phyloP scores from a whole-genome alignment of 2,888 invertebrate species.

The Trichogramma evanescens region DNA sequence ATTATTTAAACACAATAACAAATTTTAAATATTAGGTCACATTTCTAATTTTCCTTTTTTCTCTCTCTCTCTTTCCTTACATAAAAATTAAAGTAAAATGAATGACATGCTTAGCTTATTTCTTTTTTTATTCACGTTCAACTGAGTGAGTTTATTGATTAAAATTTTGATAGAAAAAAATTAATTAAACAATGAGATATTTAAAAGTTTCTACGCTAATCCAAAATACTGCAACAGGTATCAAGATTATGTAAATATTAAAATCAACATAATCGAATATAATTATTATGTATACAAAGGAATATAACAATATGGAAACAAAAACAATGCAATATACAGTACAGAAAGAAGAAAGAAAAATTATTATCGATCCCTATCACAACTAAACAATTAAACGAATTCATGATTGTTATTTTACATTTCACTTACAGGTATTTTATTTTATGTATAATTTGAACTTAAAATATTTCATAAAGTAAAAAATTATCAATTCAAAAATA shows the following conservation, averaged over 20 bases:
- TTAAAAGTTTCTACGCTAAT: conserved; percentile 40
- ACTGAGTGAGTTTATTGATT: no score
- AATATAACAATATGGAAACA: conserved; percentile 26
- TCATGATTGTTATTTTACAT: no score
- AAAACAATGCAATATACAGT: conserved; percentile 3
- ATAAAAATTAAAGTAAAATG: no score
- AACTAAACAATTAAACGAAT: no score
- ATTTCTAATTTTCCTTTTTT: conserved; percentile 12
- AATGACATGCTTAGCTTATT: no score
- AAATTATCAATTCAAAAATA: no score
- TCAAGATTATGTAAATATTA: conserved; percentile 41
- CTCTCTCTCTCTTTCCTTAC: background rate
- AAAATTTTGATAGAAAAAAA: no score
- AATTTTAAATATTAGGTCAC: conserved; percentile 10
- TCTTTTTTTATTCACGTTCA: no score
- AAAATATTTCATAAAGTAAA: no score
- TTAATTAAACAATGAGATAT: conserved; percentile 1
- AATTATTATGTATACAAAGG: conserved; percentile 34
- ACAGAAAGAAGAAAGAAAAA: conserved; percentile 23
- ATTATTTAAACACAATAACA: conserved; percentile 18
- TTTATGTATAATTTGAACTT: no score
- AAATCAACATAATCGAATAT: conserved; percentile 35
- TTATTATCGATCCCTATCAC: conserved; percentile 11
- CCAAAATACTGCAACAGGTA: conserved; percentile 47
- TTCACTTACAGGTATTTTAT: no score